These are phyloP conservation scores for Dryocosmus kuriphilus DNA, from an alignment of 2,888 invertebrate species.

Conservation along the genomic window DNA sequence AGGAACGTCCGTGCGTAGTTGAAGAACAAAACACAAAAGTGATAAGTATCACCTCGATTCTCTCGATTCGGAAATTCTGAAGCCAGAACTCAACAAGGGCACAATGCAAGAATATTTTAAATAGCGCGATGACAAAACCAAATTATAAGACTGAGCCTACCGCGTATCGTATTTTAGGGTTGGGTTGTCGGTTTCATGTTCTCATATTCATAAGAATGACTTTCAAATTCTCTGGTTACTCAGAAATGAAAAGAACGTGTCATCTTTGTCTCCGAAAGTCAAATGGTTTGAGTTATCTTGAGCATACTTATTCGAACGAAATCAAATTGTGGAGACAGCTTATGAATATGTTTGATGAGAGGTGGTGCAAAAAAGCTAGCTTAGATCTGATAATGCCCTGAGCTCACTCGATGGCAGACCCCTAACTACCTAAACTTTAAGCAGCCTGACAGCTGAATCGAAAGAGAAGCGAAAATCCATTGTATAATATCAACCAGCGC, in stretches of 20 bases:
- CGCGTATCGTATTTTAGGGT: conserved; percentile 51
- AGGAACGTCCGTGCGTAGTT: conserved; percentile 60
- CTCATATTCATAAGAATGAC: conserved; percentile 15
- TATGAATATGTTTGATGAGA: conserved; percentile 37
- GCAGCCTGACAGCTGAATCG: conserved; percentile 70
- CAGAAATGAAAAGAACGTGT: neutral
- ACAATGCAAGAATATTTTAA: conserved; percentile 62
- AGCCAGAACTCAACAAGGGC: conserved; percentile 56
- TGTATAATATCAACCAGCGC: conserved; percentile 69
- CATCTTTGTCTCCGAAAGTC: conserved; percentile 23
- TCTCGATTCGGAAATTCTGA: conserved; percentile 56
- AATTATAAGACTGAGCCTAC: conserved; percentile 75
- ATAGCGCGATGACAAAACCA: conserved; percentile 62
- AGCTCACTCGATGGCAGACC: conserved; percentile 66
- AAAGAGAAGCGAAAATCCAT: conserved; percentile 55
- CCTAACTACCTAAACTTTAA: conserved; percentile 63
- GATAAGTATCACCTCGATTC: conserved; percentile 63
- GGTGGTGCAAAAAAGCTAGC: conserved; percentile 63
- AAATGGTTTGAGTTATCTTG: conserved; percentile 30
- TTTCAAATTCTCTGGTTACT: conserved; percentile 5
- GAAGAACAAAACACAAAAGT: conserved; percentile 46
- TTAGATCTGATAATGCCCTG: conserved; percentile 65
- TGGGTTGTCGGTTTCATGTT: conserved; percentile 12
- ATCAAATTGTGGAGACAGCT: conserved; percentile 17
- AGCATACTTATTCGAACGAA: neutral